Conservation (phyloP, 2,888 invertebrate species). For the Nasonovia ribisnigri region DNA sequence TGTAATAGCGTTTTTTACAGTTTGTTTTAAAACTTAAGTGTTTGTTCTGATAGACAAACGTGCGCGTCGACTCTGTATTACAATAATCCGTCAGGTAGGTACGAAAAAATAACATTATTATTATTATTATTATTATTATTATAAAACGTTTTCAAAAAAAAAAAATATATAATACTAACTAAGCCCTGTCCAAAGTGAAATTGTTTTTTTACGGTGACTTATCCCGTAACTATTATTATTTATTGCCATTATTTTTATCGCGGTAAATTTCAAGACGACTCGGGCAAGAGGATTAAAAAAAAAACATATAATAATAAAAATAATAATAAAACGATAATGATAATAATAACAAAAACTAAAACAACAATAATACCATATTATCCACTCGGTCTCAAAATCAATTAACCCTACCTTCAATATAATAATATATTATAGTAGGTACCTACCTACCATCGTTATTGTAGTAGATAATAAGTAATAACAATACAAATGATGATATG, state of each 20-base stretch:
- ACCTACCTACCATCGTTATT: neutral
- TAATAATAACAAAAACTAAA: constrained; percentile 7
- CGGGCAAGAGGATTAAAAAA: neutral
- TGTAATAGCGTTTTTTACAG: neutral
- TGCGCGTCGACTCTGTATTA: neutral
- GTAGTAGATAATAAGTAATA: neutral
- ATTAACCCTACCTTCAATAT: neutral
- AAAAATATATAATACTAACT: neutral
- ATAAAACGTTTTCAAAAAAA: constrained; percentile 14
- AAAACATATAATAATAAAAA: constrained; percentile 1
- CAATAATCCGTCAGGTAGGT: neutral
- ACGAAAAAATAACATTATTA: neutral
- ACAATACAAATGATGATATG: neutral
- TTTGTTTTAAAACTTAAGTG: neutral
- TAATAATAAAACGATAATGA: neutral
- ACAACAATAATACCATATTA: neutral
- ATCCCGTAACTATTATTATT: constrained; percentile 38
- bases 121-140: constrained; percentile 8
- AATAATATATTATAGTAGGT: neutral
- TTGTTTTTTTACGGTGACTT: constrained; percentile 59
- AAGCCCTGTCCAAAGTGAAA: constrained; percentile 42
- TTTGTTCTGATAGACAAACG: neutral
- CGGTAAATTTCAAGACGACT: constrained; percentile 12
- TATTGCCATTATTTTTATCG: constrained; percentile 25
- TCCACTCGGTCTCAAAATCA: neutral